Conservation (phyloP, 1,140 invertebrate genomes). For the Probaryconus sp. region DNA sequence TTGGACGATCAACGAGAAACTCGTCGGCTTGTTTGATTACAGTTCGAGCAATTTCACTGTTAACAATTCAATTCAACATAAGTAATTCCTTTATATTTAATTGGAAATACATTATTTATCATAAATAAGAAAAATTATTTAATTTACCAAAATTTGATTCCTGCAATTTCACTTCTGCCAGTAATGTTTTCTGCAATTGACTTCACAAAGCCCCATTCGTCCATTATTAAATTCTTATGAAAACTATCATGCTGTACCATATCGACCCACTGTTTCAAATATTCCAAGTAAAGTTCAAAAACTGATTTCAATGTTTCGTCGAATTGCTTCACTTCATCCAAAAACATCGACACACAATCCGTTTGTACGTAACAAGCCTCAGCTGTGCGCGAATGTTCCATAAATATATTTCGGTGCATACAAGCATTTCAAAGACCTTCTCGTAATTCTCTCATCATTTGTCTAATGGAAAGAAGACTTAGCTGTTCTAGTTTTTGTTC, state of each 20-base stretch:
- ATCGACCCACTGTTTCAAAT: slow-evolving; percentile 85
- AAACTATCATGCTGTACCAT: slow-evolving; percentile 84
- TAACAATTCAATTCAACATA: slow-evolving; percentile 12
- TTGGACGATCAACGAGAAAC: slow-evolving; percentile 68
- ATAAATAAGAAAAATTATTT: no score
- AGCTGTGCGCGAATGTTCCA: slow-evolving; percentile 84
- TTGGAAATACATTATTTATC: background rate
- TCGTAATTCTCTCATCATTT: slow-evolving; percentile 92
- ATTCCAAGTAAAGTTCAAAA: slow-evolving; percentile 86
- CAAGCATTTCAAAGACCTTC: slow-evolving; percentile 90
- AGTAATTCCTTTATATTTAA: background rate
- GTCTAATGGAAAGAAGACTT: slow-evolving; percentile 89
- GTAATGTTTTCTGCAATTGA: slow-evolving; percentile 84
- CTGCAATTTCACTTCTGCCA: slow-evolving; percentile 83
- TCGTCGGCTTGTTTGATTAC: slow-evolving; percentile 72
- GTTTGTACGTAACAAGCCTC: slow-evolving; percentile 80
- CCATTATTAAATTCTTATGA: slow-evolving; percentile 87
- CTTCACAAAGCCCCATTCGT: slow-evolving; percentile 89
- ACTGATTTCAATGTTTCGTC: slow-evolving; percentile 87
- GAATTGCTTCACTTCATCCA: slow-evolving; percentile 84
- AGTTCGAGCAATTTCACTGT: slow-evolving; percentile 67
- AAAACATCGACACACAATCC: slow-evolving; percentile 76
- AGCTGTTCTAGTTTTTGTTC: slow-evolving; percentile 91
- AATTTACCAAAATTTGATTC: slow-evolving; percentile 82
- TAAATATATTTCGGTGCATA: slow-evolving; percentile 85